Base-by-base conservation (phyloP, 2,113 vertebrate genomes). In the Carassius carassius region DNA sequence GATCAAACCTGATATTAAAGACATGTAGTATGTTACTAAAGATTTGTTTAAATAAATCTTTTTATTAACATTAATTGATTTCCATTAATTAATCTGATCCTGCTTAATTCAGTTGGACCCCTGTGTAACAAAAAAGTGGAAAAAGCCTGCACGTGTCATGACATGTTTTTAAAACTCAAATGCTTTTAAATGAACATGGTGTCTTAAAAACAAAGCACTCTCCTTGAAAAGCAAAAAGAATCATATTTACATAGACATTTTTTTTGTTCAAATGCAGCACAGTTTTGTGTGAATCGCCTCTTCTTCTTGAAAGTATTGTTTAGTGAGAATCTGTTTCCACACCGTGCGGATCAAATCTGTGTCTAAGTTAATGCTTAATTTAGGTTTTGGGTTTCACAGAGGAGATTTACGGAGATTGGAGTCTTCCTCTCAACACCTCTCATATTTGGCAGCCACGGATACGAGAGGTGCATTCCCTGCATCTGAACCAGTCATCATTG, bases 381-480 rank as follows among this genome's bases (percentile, higher is more conserved):
- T 37, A 63, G 35, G 11, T 85, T 44, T 77, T 86, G 62, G 67
- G 5, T 87, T 88, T 87, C 32, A 23, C 93, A 99, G 98, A 96
- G 82, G 94, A 96, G 91, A 97, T 99, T 93, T 99, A 99, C 7
- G 96, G 98, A 76, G 97, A 99, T 92, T 95, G 96, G 95, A 94
- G 86, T 1, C 89, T 96, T 89, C 97, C 97, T 0, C 90, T 97
- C 73, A 94, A 97, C 92, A 99, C 97, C 0, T 92, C 96, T 21
- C 97, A 99, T 87, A 89, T 99, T 86, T 99, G 98, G 98, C 95
- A 99, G 8, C 98, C 98, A 58, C 92, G 97, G 56, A 98, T 99
- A 21, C 92, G 95, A 94, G 98, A 99, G 95, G 96, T 97, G 89
- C 0, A 17, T 65, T n/a, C 16, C 54, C 35, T 23, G 1, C 14